These are phyloP conservation scores for Tromatobia lineatoria DNA, from an alignment of 2,888 invertebrate species.

Conservation along the genomic window DNA sequence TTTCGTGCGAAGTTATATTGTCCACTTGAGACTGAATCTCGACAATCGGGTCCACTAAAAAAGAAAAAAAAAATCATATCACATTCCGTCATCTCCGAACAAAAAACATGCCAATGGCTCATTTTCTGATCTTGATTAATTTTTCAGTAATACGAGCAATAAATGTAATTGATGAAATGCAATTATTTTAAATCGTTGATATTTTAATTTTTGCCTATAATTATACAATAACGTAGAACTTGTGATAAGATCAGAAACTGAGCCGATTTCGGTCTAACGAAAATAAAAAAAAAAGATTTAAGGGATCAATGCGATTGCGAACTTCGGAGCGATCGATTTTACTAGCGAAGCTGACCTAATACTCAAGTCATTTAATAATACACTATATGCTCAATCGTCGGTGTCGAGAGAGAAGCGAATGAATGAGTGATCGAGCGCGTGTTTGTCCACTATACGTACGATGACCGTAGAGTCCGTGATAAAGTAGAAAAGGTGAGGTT, in stretches of 20 bases:
- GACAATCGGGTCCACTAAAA: conserved; percentile 10
- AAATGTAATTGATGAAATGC: background rate
- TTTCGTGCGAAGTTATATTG: background rate
- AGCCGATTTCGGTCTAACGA: background rate
- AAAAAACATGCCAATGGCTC: conserved; percentile 18
- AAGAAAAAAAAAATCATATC: conserved; percentile 55
- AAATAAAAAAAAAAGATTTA: conserved; percentile 18
- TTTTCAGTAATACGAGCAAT: background rate
- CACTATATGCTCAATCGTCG: conserved; percentile 51
- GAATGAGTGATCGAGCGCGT: conserved; percentile 44
- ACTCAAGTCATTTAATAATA: conserved; percentile 37
- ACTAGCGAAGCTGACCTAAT: conserved; percentile 61
- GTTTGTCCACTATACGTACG: conserved; percentile 65
- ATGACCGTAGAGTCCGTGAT: conserved; percentile 64
- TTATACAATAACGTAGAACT: background rate
- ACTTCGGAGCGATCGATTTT: conserved; percentile 53
- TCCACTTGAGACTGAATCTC: background rate
- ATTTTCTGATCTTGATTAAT: background rate
- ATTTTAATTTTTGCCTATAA: background rate
- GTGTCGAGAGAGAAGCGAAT: conserved; percentile 28
- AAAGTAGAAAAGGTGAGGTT: conserved; percentile 59
- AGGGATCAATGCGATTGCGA: conserved; percentile 50
- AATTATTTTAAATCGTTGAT: background rate
- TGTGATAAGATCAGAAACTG: conserved; percentile 3
- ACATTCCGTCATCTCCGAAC: conserved; percentile 55